Conservation (phyloP, 2,888 invertebrate species). For the Pandemis cinnamomeana region DNA sequence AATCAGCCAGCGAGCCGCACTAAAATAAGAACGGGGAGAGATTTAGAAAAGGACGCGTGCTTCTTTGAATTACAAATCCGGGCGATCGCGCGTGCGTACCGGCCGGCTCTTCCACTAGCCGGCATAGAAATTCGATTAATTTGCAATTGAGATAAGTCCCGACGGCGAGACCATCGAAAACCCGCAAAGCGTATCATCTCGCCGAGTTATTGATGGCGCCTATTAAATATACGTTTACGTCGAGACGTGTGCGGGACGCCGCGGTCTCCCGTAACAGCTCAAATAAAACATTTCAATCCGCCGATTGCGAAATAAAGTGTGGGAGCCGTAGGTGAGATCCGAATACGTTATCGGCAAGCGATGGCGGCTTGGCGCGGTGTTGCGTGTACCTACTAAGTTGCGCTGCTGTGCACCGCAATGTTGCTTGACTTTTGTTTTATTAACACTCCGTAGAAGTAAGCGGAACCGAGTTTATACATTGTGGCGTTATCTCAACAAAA, state of each 20-base stretch:
- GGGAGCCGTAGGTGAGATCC: constrained; percentile 54
- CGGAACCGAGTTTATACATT: constrained; percentile 15
- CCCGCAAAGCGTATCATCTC: constrained; percentile 77
- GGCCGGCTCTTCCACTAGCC: constrained; percentile 52
- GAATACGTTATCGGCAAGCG: constrained; percentile 54
- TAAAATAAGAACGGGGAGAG: constrained; percentile 58
- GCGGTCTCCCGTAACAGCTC: constrained; percentile 64
- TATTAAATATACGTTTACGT: constrained; percentile 82
- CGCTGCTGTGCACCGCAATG: constrained; percentile 32
- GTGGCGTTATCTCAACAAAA: constrained; percentile 24
- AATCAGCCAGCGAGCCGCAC: constrained; percentile 52
- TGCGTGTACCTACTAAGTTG: constrained; percentile 18
- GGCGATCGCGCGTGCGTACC: constrained; percentile 57
- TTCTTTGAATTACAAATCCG: constrained; percentile 75
- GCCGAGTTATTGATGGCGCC: constrained; percentile 82
- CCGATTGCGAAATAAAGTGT: constrained; percentile 77
- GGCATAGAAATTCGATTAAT: constrained; percentile 79
- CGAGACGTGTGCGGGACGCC: constrained; percentile 58
- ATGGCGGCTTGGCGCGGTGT: constrained; percentile 48
- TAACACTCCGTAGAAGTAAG: constrained; percentile 34
- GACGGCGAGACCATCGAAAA: constrained; percentile 70
- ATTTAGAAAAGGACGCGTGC: constrained; percentile 64
- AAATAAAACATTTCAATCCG: constrained; percentile 81
- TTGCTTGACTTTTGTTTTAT: constrained; percentile 38
- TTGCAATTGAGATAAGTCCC: constrained; percentile 81